Evolutionary conservation across 2,888 invertebrate species (phyloP), one percentile per base, ranked within the genome.

Genomic region (Zele albiditarsus): DNA sequence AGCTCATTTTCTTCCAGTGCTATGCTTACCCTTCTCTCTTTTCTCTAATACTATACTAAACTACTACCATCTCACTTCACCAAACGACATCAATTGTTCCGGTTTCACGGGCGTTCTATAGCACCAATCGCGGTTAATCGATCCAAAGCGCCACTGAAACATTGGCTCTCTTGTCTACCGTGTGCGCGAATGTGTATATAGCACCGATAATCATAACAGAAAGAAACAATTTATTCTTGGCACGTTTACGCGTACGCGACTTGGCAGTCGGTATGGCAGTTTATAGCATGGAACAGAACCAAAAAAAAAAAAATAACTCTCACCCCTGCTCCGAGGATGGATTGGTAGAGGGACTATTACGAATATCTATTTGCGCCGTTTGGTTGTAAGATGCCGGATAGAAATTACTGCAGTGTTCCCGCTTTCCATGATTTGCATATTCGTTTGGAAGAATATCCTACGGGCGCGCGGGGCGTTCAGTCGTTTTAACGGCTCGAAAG

Each of bases 361-460:
- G 83, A 83, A 84, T 86, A 85, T 86, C 85, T 82, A 85, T 83
- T 86, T 83, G 83, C 81, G 81, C 81, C 82, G 82, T 79, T 72
- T 68, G 72, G 70, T 70, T 65, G 28, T 33, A 49, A 75, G 67
- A 71, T 65, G 38, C 38, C 8, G 38, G 78, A 85, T 85, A 85
- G 86, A 85, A 87, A 86, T 87, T 84, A 87, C 86, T 82, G 78
- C 81, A 80, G 80, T 81, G 60, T 63, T 62, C 33, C 25, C 46
- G 63, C 20, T 53, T 20, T 81, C 85, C 85, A 87, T 88, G 84
- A 89, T 89, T 89, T 88, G 89, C 89, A 89, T 89, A 89, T 89
- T 89, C 88, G 88, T 88, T 87, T 88, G 87, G 87, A 88, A 89
- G 88, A 88, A 89, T 89, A 89, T 88, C 85, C 86, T 79, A 63